These are phyloP conservation scores for Apamea monoglypha DNA, from an alignment of 2,888 invertebrate genomes.

Conservation along the genomic window DNA sequence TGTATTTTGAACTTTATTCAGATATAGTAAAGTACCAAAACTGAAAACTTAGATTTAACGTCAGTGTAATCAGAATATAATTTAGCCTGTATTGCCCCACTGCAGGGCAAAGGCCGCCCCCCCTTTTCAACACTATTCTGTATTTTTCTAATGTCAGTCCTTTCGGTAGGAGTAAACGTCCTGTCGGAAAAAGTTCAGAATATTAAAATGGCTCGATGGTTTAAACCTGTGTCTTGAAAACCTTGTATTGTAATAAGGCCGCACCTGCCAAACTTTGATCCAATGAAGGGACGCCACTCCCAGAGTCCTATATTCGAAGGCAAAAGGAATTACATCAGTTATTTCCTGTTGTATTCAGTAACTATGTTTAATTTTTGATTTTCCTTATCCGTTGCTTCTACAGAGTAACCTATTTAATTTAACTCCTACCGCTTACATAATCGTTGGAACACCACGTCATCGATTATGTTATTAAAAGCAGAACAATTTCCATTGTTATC, in stretches of 20 bases:
- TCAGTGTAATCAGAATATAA: too few species aligned
- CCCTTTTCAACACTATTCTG: too few species aligned
- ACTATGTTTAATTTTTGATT: slow-evolving; percentile 13
- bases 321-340: background rate
- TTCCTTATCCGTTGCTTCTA: slow-evolving; percentile 4
- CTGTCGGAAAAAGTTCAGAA: background rate
- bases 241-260: background rate
- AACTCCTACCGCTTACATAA: slow-evolving; percentile 28
- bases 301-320: background rate
- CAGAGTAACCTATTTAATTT: background rate
- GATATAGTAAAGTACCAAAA: background rate
- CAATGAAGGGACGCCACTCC: background rate
- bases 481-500: slow-evolving; percentile 41
- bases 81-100: too few species aligned
- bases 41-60: too few species aligned
- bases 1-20: background rate
- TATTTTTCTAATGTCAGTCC: too few species aligned
- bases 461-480: slow-evolving; percentile 16
- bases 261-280: slow-evolving; percentile 1
- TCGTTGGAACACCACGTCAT: slow-evolving; percentile 35
- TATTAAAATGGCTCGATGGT: background rate
- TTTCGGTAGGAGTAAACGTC: too few species aligned
- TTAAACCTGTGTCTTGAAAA: background rate
- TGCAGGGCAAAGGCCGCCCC: too few species aligned
- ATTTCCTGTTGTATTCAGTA: background rate